These are phyloP conservation scores for Lissonota sp. DNA, from an alignment of 2,888 invertebrate species.

Conservation along the genomic window DNA sequence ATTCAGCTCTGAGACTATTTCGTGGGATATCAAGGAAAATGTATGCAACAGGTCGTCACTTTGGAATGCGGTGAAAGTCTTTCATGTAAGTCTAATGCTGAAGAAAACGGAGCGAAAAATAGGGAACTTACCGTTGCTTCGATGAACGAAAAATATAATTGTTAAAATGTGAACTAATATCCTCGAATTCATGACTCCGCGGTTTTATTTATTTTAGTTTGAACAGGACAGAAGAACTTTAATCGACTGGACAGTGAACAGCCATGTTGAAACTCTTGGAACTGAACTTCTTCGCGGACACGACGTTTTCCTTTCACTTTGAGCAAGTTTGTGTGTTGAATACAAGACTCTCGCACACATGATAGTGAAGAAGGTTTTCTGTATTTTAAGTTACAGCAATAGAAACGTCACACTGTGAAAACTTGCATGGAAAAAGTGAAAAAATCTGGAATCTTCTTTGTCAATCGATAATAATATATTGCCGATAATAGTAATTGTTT, in stretches of 20 bases:
- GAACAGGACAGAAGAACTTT: slow-evolving; percentile 33
- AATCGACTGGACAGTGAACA: slow-evolving; percentile 65
- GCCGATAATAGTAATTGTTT: no score
- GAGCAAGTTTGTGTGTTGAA: slow-evolving; percentile 46
- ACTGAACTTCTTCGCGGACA: slow-evolving; percentile 67
- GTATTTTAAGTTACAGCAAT: no score
- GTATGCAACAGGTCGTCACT: slow-evolving; percentile 43
- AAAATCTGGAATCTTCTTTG: no score
- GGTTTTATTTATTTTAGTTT: slow-evolving; percentile 25
- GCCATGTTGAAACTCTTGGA: slow-evolving; percentile 78
- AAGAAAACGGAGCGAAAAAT: neutral
- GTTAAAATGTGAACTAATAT: slow-evolving; percentile 52
- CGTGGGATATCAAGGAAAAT: slow-evolving; percentile 9
- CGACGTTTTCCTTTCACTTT: slow-evolving; percentile 69
- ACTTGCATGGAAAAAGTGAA: no score
- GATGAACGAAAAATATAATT: slow-evolving; percentile 61
- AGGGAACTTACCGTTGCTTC: slow-evolving; percentile 69
- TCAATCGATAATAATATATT: no score
- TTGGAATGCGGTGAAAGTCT: slow-evolving; percentile 54
- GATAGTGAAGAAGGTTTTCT: neutral
- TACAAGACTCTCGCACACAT: slow-evolving; percentile 29
- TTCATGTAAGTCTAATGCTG: neutral
- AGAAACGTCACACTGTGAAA: no score
- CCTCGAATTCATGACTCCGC: slow-evolving; percentile 64
- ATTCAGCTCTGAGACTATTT: slow-evolving; percentile 22